Conservation (phyloP, 2,797 vertebrate species). For the Sternotherus odoratus region DNA sequence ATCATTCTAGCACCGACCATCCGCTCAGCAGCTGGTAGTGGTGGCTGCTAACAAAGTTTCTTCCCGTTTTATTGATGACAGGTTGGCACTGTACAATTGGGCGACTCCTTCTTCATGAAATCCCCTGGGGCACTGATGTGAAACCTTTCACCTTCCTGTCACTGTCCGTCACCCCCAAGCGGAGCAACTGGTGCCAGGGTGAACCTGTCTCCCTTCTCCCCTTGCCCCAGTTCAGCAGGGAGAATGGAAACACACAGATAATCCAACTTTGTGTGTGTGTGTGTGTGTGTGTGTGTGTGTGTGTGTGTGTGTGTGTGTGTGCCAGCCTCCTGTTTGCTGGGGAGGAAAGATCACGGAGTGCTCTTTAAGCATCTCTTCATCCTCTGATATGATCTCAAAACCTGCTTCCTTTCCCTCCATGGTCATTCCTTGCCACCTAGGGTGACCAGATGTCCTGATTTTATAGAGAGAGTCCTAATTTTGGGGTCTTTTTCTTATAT, state of each 20-base stretch:
- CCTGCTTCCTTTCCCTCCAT: accelerated
- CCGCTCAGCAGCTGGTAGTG: no score
- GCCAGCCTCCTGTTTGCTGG: background rate
- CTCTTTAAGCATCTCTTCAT: background rate
- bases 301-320: no score
- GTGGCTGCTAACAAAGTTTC: background rate
- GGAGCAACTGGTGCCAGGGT: background rate
- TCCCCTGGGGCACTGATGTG: background rate
- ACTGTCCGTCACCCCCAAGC: background rate
- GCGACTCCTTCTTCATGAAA: background rate
- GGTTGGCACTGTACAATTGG: background rate
- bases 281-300: no score
- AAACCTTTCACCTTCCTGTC: background rate
- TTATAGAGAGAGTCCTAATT: no score
- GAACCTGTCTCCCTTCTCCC: background rate
- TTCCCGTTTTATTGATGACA: background rate
- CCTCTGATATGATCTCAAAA: background rate
- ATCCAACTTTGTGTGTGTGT: background rate
- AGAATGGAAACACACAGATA: background rate
- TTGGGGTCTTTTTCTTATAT: no score
- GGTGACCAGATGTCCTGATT: no score
- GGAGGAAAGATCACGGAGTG: background rate
- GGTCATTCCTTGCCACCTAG: accelerated
- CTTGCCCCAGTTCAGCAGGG: background rate
- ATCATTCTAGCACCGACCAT: background rate